Conservation (phyloP, 2,797 vertebrate species). For the Crax fasciolata region DNA sequence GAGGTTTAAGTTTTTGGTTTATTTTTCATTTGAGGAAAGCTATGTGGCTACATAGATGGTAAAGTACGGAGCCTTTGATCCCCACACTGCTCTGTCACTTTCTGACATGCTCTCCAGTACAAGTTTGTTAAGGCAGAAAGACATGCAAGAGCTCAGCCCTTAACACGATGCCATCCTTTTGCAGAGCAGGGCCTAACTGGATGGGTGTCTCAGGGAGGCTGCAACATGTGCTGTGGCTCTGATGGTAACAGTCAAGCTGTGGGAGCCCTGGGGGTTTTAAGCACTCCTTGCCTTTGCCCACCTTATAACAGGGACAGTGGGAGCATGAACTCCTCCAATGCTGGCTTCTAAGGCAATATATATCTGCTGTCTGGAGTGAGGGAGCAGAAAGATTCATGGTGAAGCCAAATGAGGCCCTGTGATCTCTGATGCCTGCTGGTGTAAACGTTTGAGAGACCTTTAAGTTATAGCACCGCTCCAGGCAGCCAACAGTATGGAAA, state of each 20-base stretch:
- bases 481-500: background rate
- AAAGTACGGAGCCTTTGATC: background rate
- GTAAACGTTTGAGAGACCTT: background rate
- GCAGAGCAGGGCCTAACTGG: background rate
- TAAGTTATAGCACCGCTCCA: conserved; percentile 4
- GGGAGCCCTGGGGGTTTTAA: background rate
- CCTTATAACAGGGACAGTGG: background rate
- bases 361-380: fast-evolving
- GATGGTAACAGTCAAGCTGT: fast-evolving
- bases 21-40: background rate
- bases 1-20: background rate
- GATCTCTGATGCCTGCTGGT: background rate
- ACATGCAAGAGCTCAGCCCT: background rate
- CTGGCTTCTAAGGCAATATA: fast-evolving
- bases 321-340: background rate
- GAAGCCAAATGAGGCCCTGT: fast-evolving
- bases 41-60: background rate
- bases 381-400: background rate
- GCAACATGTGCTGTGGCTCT: background rate
- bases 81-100: background rate
- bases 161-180: background rate
- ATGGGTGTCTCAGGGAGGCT: background rate
- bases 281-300: background rate
- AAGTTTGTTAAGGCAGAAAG: background rate
- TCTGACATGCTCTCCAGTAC: background rate